These are phyloP conservation scores for Chionomys nivalis DNA, from an alignment of 2,113 vertebrate species.

Conservation along the genomic window DNA sequence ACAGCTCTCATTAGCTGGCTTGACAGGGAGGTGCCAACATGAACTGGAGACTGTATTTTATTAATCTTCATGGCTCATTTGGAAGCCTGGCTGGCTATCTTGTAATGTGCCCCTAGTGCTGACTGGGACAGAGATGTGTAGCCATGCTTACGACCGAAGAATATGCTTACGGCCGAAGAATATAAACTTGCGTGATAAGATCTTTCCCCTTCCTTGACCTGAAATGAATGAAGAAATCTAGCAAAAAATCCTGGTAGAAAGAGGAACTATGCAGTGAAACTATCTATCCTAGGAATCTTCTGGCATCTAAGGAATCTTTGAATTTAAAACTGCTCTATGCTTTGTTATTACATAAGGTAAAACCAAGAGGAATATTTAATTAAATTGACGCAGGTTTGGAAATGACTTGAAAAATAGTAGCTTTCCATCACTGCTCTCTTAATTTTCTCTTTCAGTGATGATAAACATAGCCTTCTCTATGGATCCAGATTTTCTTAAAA, in stretches of 20 bases:
- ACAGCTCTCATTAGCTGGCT: constrained; percentile 86
- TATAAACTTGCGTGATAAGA: constrained; percentile 67
- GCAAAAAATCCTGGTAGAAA: constrained; percentile 37
- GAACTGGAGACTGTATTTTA: constrained; percentile 85
- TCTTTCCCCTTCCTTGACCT: constrained; percentile 63
- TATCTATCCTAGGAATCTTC: constrained; percentile 36
- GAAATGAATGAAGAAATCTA: constrained; percentile 56
- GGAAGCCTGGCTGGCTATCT: constrained; percentile 78
- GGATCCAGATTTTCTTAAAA: background rate
- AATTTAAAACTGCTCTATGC: constrained; percentile 8
- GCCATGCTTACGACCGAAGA: background rate
- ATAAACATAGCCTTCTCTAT: constrained; percentile 49
- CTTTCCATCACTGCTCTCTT: background rate
- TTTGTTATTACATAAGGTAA: constrained; percentile 23
- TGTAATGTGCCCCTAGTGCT: constrained; percentile 75
- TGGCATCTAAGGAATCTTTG: background rate
- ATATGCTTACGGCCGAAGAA: background rate
- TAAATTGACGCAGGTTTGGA: constrained; percentile 23
- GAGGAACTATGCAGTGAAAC: background rate
- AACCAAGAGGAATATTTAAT: constrained; percentile 26
- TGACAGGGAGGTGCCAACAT: constrained; percentile 87
- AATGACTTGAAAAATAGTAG: background rate
- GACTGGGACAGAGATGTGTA: constrained; percentile 71
- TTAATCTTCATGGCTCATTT: constrained; percentile 87
- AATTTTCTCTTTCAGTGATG: background rate